These are phyloP conservation scores for Lerema accius DNA, from an alignment of 1,140 invertebrate genomes.

Conservation along the genomic window DNA sequence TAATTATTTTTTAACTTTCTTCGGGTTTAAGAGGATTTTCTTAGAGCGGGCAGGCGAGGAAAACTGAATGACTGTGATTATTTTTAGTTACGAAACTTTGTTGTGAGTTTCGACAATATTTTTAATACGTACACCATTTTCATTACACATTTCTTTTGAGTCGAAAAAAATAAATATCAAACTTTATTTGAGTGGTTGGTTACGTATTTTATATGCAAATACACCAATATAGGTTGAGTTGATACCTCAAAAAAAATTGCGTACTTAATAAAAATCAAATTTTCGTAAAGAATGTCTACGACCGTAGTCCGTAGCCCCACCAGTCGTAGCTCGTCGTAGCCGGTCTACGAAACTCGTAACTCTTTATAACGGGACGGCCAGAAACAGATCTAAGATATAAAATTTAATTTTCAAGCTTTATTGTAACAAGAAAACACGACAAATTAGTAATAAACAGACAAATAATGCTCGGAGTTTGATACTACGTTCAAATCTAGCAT, in stretches of 20 bases:
- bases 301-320: slow-evolving; percentile 33
- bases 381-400: slow-evolving; percentile 50
- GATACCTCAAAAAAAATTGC: slow-evolving; percentile 34
- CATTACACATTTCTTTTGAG: not conserved
- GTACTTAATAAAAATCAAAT: slow-evolving; percentile 26
- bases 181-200: too few relatives aligned
- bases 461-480: slow-evolving; percentile 77
- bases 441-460: slow-evolving; percentile 75
- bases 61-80: slow-evolving; percentile 69
- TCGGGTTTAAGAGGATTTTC: slow-evolving; percentile 75
- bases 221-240: too few relatives aligned
- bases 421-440: slow-evolving; percentile 68
- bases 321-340: slow-evolving; percentile 50
- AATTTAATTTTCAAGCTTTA: slow-evolving; percentile 65
- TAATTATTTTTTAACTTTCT: slow-evolving; percentile 82
- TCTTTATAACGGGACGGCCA: slow-evolving; percentile 35
- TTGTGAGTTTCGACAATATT: slow-evolving; percentile 47
- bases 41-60: slow-evolving; percentile 51
- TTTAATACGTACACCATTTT: slow-evolving; percentile 46
- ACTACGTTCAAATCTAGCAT: slow-evolving; percentile 78
- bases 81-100: slow-evolving; percentile 66
- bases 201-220: too few relatives aligned
- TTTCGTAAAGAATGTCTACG: slow-evolving; percentile 1
- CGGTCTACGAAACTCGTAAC: slow-evolving; percentile 41
- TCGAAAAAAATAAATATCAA: slow-evolving; percentile 18